Evolutionary conservation across 2,888 invertebrate species (phyloP).

Genomic region (Holacanthella duospinosa): DNA sequence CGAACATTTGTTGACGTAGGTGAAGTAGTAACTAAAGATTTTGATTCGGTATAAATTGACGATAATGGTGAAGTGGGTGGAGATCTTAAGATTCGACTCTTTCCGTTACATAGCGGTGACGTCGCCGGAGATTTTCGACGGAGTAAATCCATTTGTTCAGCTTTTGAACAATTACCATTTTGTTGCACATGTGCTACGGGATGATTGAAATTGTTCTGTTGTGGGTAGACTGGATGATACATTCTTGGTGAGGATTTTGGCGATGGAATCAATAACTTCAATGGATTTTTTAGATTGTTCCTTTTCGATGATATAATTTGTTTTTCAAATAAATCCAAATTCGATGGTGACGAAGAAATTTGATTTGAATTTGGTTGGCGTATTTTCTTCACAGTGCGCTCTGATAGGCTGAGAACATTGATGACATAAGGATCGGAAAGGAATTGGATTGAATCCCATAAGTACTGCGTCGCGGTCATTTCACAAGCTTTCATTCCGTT

Average conservation of each 20-base stretch:
- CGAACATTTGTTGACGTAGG: background rate
- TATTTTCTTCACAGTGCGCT: background rate
- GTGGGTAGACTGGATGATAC: too few species aligned
- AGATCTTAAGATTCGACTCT: background rate
- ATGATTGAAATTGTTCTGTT: background rate
- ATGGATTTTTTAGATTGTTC: background rate
- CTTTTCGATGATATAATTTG: too few species aligned
- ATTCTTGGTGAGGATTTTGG: slow-evolving; percentile 2
- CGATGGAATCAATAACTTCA: slow-evolving; percentile 1
- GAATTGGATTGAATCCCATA: slow-evolving; percentile 35
- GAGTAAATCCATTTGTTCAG: background rate
- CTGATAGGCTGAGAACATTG: slow-evolving; percentile 1
- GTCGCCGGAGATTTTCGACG: background rate
- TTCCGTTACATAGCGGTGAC: background rate
- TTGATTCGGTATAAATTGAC: too few species aligned
- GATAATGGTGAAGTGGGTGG: background rate
- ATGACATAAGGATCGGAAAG: slow-evolving; percentile 36
- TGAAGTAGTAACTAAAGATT: too few species aligned
- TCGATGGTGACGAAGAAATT: background rate
- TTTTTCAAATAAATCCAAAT: too few species aligned
- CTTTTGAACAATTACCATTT: background rate
- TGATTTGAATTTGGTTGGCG: background rate
- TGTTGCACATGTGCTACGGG: background rate
- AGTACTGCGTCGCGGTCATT: slow-evolving; percentile 32
- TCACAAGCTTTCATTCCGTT: slow-evolving; percentile 12